These are phyloP conservation scores for Antrozous pallidus DNA, from an alignment of 2,797 vertebrate genomes.

Conservation along the genomic window DNA sequence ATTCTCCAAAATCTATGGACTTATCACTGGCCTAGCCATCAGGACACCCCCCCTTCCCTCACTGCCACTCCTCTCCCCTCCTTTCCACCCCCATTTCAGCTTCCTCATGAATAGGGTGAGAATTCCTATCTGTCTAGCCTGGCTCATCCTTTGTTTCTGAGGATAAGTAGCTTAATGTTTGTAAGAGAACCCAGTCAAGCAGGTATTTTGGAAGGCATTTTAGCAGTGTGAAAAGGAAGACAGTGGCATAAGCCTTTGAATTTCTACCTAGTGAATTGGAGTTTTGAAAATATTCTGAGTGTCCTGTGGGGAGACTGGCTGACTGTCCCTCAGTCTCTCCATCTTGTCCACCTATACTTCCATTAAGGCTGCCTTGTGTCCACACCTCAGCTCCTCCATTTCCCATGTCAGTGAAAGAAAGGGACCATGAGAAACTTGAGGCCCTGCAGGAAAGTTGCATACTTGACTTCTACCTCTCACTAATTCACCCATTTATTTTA, in stretches of 20 bases:
- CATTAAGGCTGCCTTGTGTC: background rate
- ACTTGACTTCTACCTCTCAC: background rate
- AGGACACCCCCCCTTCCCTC: background rate
- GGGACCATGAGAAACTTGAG: background rate
- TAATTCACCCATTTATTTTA: background rate
- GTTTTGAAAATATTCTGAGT: background rate
- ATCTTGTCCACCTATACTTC: background rate
- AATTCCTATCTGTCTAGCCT: background rate
- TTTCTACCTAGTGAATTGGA: background rate
- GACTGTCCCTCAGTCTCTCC: background rate
- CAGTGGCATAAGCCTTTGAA: background rate
- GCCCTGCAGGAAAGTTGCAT: background rate
- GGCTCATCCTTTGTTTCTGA: background rate
- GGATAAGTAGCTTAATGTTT: slow-evolving; percentile 9
- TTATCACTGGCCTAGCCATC: too few species aligned
- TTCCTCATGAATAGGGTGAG: background rate
- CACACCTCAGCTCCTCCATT: background rate
- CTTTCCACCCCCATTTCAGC: background rate
- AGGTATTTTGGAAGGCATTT: background rate
- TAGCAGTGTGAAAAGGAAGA: background rate
- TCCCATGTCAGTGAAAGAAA: background rate
- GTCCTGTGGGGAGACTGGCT: background rate
- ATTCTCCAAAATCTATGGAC: background rate
- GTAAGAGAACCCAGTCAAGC: background rate
- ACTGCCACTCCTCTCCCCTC: background rate